These are phyloP conservation scores for Nipponacmea schrenckii DNA, from an alignment of 2,888 invertebrate species.

Conservation along the genomic window DNA sequence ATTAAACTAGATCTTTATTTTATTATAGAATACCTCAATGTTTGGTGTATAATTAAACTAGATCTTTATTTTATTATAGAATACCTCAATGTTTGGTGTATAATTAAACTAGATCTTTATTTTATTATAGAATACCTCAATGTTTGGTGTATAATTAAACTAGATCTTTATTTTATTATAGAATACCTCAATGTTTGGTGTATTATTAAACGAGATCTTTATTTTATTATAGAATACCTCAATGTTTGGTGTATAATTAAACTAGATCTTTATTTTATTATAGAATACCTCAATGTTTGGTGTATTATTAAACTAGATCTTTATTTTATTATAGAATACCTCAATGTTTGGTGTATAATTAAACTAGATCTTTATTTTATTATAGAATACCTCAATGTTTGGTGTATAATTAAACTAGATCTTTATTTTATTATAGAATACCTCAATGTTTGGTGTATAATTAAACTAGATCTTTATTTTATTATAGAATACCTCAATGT, in stretches of 20 bases:
- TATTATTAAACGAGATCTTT: too few relatives aligned
- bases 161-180: too few relatives aligned
- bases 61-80: conserved; percentile 37
- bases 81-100: conserved; percentile 90
- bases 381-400: conserved; percentile 84
- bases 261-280: conserved; percentile 9
- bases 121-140: conserved; percentile 78
- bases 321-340: conserved; percentile 73
- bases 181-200: conserved; percentile 87
- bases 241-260: too few relatives aligned
- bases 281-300: conserved; percentile 85
- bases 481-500: conserved; percentile 81
- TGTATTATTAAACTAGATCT: conserved; percentile 73
- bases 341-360: conserved; percentile 87
- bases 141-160: conserved; percentile 86
- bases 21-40: conserved; percentile 81
- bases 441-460: conserved; percentile 90
- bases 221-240: too few relatives aligned
- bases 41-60: conserved; percentile 80
- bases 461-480: too few relatives aligned
- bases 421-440: conserved; percentile 68
- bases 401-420: conserved; percentile 76
- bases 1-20: too few relatives aligned
- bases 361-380: not conserved
- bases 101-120: conserved; percentile 66